phyloP scores from a whole-genome alignment of 2,888 invertebrate genomes.

The Fragum whitleyi region DNA sequence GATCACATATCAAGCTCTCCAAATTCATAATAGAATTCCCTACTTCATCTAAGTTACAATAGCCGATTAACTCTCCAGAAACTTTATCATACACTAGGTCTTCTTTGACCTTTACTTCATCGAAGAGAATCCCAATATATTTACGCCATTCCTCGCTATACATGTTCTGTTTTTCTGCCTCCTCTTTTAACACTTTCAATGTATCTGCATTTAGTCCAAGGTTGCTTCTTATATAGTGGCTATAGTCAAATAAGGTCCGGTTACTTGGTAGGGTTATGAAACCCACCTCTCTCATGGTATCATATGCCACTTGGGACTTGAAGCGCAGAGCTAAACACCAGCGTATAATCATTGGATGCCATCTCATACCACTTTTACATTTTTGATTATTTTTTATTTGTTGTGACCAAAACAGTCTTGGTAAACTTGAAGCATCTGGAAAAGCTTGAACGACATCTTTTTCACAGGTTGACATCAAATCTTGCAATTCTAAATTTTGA shows the following conservation, averaged over 20 bases:
- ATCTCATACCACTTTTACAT: constrained; percentile 36
- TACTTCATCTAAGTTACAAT: constrained; percentile 48
- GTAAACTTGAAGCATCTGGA: constrained; percentile 9
- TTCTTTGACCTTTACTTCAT: constrained; percentile 60
- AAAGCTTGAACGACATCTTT: constrained; percentile 3
- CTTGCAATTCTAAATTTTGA: constrained; percentile 5
- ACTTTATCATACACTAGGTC: constrained; percentile 66
- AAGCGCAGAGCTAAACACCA: constrained; percentile 41
- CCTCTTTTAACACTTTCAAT: constrained; percentile 33
- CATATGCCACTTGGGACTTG: constrained; percentile 39
- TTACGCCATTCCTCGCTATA: constrained; percentile 16
- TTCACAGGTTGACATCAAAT: constrained; percentile 21
- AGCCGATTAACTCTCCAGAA: constrained; percentile 61
- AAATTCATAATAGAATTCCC: constrained; percentile 58
- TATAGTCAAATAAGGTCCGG: constrained; percentile 56
- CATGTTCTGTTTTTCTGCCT: constrained; percentile 39
- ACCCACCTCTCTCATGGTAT: constrained; percentile 31
- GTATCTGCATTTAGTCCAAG: constrained; percentile 41
- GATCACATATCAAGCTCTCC: constrained; percentile 16
- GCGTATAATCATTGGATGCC: constrained; percentile 49
- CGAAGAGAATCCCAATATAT: constrained; percentile 60
- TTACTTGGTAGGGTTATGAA: constrained; percentile 53
- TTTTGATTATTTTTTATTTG: not conserved
- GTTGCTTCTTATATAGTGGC: constrained; percentile 45
- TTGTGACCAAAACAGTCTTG: constrained; percentile 24